Evolutionary conservation across 1,140 invertebrate genomes (phyloP).

Genomic region (Drosophila serrata): DNA sequence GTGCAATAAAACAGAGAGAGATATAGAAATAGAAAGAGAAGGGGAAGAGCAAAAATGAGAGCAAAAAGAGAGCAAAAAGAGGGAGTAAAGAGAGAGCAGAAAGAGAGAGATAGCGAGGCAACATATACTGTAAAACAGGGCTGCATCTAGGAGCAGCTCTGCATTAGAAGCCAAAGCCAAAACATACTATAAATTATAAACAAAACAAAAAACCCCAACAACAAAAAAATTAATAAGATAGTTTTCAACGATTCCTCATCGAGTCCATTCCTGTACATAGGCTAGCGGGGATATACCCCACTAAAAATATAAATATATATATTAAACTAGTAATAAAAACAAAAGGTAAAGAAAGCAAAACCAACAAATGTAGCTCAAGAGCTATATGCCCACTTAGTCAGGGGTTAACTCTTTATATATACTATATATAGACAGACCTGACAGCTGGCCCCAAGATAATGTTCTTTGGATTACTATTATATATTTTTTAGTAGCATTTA

Average conservation of each 20-base stretch:
- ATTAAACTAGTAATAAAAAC: background rate
- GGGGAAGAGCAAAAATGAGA: background rate
- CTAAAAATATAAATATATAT: slow-evolving; percentile 12
- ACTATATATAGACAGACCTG: slow-evolving; percentile 1
- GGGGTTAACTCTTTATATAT: slow-evolving; percentile 23
- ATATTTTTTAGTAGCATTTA: slow-evolving; percentile 7
- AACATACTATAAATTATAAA: background rate
- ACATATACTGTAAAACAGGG: slow-evolving; percentile 9
- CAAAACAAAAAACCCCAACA: background rate
- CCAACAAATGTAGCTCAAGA: slow-evolving; percentile 12
- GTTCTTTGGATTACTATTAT: slow-evolving; percentile 11
- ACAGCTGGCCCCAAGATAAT: slow-evolving; percentile 5
- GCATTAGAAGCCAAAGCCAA: slow-evolving; percentile 31
- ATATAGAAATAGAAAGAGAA: background rate
- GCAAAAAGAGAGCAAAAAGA: background rate
- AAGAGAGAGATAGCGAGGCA: no score
- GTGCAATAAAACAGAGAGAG: slow-evolving; percentile 60
- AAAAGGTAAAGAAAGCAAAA: background rate
- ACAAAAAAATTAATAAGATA: background rate
- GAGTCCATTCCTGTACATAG: slow-evolving; percentile 46
- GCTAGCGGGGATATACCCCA: slow-evolving; percentile 5
- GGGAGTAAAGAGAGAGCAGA: background rate
- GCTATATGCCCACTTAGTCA: slow-evolving; percentile 26
- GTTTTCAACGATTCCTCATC: slow-evolving; percentile 7
- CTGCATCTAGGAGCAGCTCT: slow-evolving; percentile 6